Conservation (phyloP, 2,113 vertebrate species). For the Fregata magnificens region DNA sequence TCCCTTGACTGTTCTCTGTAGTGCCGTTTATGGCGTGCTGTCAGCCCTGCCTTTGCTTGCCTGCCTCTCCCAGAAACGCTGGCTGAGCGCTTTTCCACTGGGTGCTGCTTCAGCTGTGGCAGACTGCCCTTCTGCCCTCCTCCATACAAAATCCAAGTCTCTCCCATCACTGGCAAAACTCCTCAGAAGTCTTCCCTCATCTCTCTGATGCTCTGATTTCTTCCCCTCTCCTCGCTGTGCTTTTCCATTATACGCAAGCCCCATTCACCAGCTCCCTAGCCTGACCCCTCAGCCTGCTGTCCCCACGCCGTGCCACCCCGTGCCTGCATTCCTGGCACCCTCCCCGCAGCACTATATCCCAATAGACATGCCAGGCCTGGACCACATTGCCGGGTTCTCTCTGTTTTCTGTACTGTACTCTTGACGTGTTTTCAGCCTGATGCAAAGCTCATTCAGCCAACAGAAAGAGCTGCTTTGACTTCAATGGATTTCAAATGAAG, state of each 20-base stretch:
- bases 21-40: fast-evolving
- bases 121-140: not conserved
- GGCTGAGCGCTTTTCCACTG: fast-evolving
- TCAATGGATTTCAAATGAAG: constrained; percentile 24
- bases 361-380: not conserved
- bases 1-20: not conserved
- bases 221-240: not conserved
- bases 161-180: not conserved
- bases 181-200: not conserved
- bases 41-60: not conserved
- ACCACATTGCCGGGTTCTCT: not conserved
- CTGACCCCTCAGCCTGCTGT: not conserved
- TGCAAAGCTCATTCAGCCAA: constrained; percentile 9
- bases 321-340: not conserved
- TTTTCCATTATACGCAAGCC: not conserved
- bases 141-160: not conserved
- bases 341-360: not conserved
- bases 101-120: not conserved
- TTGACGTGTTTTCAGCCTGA: constrained; percentile 14
- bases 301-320: fast-evolving
- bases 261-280: not conserved
- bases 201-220: not conserved
- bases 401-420: not conserved
- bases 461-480: constrained; percentile 27
- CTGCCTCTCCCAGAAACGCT: not conserved